Base-by-base conservation (phyloP, 2,797 vertebrate genomes). In the Lemur catta region DNA sequence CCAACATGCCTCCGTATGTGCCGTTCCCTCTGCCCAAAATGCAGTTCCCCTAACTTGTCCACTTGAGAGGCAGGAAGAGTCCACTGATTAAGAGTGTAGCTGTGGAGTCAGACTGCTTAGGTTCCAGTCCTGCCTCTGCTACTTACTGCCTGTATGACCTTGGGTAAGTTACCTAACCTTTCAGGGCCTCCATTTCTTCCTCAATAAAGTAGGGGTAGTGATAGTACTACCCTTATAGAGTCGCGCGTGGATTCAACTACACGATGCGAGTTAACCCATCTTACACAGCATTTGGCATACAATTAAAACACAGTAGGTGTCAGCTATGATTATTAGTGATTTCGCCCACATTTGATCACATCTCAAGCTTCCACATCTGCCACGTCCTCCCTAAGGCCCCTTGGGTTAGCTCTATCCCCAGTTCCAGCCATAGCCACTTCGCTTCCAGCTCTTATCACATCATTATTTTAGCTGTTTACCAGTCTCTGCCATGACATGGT, bases 11-110 rank as follows among this genome's bases (percentile, higher is more conserved):
- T 75, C 78, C 59, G 71, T 17, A 14, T 17, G 52, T 26, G 52
- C 33, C 88, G 35, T 59, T 92, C 12, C 81, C 79, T 57, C 52
- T 89, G 59, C 65, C 41, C 22, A 43, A 90, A 79, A 84, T 7
- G 18, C 28, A 57, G 63, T 24, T 93, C 22, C 38, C 18, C 43
- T 72, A 55, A 67, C 24, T 46, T 61, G 17, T 74, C 71, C 26
- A n/a, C 15, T 26, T 48, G 38, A 20, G 50, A 86, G 30, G 63
- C 22, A 52, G 28, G 63, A 50, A 50, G 7, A 85, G 15, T 46
- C 59, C 55, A 75, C 3, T 48, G 76, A 85, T 22, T 69, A 55
- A 13, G 24, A 33, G 33, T 9, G 1, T n/a, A 48, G 46, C 2
- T 1, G 4, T 69, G 7, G 30, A 82, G 9, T 71, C 80, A 92